Evolutionary conservation across 53 echinoderm and acorn worm species (phyloP).

Genomic region (Arbacia lixula): DNA sequence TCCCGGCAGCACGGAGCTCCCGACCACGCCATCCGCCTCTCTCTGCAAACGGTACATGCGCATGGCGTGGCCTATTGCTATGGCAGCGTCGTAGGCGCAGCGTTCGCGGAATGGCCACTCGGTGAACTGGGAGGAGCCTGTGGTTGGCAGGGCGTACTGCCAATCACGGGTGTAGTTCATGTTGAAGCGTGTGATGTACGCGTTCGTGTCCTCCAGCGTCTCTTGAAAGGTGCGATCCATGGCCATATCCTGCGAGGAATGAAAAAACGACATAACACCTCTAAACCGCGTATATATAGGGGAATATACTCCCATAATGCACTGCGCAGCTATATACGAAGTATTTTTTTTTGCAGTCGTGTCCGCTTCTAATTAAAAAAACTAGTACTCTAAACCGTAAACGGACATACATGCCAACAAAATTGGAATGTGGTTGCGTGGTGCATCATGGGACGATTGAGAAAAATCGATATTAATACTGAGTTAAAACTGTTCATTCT

Average conservation of each 20-base stretch:
- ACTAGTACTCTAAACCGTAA: too few relatives aligned
- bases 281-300: too few relatives aligned
- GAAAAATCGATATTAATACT: too few relatives aligned
- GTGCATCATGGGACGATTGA: too few relatives aligned
- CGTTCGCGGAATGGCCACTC: conserved; percentile 81
- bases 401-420: too few relatives aligned
- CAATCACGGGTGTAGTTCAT: conserved; percentile 93
- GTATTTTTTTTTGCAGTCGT: too few relatives aligned
- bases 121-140: conserved; percentile 62
- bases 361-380: too few relatives aligned
- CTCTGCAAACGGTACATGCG: conserved; percentile 68
- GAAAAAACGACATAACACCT: too few relatives aligned
- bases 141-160: conserved; percentile 84
- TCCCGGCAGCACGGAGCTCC: conserved; percentile 83
- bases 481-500: too few relatives aligned
- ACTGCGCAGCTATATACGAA: too few relatives aligned
- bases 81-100: conserved; percentile 80
- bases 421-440: too few relatives aligned
- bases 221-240: conserved; percentile 66
- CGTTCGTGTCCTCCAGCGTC: conserved; percentile 80
- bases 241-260: conserved; percentile 28
- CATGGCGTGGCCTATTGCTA: conserved; percentile 89
- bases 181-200: conserved; percentile 89
- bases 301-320: too few relatives aligned
- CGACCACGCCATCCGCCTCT: conserved; percentile 49